Conservation (phyloP, 1,140 invertebrate species). For the Dinoponera quadriceps region DNA sequence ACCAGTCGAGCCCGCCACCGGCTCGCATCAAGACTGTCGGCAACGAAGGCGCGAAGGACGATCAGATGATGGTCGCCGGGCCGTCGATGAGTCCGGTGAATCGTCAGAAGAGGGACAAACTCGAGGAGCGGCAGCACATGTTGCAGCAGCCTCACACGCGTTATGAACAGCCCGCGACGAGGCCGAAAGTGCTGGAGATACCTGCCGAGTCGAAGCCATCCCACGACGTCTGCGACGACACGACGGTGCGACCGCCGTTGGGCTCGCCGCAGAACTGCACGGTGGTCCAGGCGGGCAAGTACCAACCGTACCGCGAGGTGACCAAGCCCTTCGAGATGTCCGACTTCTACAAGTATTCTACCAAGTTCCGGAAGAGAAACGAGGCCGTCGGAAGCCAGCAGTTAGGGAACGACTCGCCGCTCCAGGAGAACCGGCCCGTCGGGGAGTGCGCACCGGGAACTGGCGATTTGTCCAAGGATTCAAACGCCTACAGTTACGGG, state of each 20-base stretch:
- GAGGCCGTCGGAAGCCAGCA: conserved; percentile 67
- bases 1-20: conserved; percentile 59
- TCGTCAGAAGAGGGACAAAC: conserved; percentile 67
- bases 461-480: conserved; percentile 35
- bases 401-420: conserved; percentile 45
- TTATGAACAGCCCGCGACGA: conserved; percentile 62
- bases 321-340: conserved; percentile 98
- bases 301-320: conserved; percentile 96
- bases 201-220: conserved; percentile 82
- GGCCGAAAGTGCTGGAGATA: conserved; percentile 79
- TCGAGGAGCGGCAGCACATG: conserved; percentile 52
- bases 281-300: conserved; percentile 94
- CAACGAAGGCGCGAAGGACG: conserved; percentile 47
- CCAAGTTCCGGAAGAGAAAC: conserved; percentile 92
- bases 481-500: conserved; percentile 3
- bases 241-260: conserved; percentile 85
- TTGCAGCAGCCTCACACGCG: conserved; percentile 66
- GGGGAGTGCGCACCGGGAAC: conserved; percentile 7
- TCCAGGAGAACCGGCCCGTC: conserved; percentile 44
- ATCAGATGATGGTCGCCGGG: conserved; percentile 49
- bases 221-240: conserved; percentile 78
- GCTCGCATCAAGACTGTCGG: conserved; percentile 15
- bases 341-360: conserved; percentile 99
- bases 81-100: conserved; percentile 53
- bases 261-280: conserved; percentile 93